phyloP scores from a whole-genome alignment of 2,888 invertebrate species.

The Pristionchus mayeri region DNA sequence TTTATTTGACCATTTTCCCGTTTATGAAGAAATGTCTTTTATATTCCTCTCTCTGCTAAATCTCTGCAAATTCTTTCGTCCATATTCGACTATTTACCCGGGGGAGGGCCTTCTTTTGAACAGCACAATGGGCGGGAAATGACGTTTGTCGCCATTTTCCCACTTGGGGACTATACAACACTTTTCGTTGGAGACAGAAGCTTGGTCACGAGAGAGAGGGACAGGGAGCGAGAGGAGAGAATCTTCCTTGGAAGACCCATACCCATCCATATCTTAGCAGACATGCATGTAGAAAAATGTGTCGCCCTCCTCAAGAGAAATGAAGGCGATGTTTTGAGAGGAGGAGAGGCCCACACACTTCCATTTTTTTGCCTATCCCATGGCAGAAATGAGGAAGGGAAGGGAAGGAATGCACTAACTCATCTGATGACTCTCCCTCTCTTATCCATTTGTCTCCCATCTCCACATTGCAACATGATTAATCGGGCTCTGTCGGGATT shows the following conservation, averaged over 20 bases:
- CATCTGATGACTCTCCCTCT: neutral
- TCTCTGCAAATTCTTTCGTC: neutral
- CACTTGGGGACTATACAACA: slow-evolving; percentile 8
- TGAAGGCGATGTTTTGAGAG: neutral
- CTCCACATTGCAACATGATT: slow-evolving; percentile 1
- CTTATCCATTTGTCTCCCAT: neutral
- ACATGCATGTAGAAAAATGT: slow-evolving; percentile 18
- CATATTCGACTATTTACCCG: neutral
- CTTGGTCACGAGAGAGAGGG: slow-evolving; percentile 20
- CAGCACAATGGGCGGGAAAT: neutral
- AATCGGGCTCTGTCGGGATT: neutral
- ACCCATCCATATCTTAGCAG: slow-evolving; percentile 36
- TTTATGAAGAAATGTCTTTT: neutral
- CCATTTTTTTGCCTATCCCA: neutral
- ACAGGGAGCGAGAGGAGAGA: neutral
- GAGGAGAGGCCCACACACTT: neutral
- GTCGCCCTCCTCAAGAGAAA: slow-evolving; percentile 19
- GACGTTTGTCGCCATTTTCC: neutral
- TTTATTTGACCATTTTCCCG: too few species aligned
- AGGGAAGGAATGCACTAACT: too few species aligned
- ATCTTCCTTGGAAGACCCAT: neutral
- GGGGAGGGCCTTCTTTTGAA: neutral
- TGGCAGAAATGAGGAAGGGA: neutral
- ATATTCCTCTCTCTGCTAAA: neutral
- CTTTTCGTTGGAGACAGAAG: slow-evolving; percentile 1